Evolutionary conservation across 1,140 invertebrate species (phyloP).

Genomic region (Cylas formicarius): DNA sequence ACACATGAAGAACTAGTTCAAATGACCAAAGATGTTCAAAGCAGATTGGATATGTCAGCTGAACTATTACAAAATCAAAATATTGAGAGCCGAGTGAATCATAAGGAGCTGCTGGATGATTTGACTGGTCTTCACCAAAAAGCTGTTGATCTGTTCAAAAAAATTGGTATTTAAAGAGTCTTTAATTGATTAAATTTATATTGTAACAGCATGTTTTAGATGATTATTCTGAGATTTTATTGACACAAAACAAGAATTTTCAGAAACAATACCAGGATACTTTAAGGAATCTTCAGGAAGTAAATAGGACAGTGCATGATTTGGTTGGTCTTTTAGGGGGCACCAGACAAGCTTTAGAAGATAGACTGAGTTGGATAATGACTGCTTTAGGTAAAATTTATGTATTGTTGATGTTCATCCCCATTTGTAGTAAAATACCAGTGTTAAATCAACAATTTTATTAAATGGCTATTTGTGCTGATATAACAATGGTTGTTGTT

Average conservation of each 20-base stretch:
- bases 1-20: constrained; percentile 50
- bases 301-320: constrained; percentile 53
- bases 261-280: constrained; percentile 50
- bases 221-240: constrained; percentile 46
- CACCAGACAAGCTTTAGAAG: constrained; percentile 47
- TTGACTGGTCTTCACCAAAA: constrained; percentile 50
- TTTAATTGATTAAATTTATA: not conserved
- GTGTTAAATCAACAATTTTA: too few relatives aligned
- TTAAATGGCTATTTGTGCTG: too few relatives aligned
- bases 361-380: constrained; percentile 51
- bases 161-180: constrained; percentile 43
- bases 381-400: too few relatives aligned
- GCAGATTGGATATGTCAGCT: constrained; percentile 50
- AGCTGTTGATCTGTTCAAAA: constrained; percentile 48
- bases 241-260: constrained; percentile 49
- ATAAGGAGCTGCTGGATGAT: constrained; percentile 51
- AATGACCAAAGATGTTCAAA: constrained; percentile 51
- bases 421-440: too few relatives aligned
- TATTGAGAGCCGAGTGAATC: constrained; percentile 44
- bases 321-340: constrained; percentile 47
- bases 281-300: constrained; percentile 51
- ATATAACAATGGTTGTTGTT: too few relatives aligned
- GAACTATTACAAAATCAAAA: constrained; percentile 46
- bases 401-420: too few relatives aligned
- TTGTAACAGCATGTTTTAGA: constrained; percentile 35